phyloP scores from a whole-genome alignment of 2,888 invertebrate genomes.

The Xestia rhomboidea region DNA sequence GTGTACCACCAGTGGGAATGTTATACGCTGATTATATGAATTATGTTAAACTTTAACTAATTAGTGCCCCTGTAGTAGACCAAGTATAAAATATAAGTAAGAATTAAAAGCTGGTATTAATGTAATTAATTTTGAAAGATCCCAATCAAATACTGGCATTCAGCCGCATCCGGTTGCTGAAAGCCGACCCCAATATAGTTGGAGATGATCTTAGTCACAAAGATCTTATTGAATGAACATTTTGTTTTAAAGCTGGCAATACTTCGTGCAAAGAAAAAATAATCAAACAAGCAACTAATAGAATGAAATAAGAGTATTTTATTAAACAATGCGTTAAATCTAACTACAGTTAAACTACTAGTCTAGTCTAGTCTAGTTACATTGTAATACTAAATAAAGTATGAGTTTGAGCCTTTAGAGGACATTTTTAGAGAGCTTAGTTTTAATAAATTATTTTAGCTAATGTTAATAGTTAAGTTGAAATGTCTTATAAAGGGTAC shows the following conservation, averaged over 20 bases:
- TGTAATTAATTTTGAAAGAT: neutral
- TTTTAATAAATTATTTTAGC: neutral
- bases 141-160: neutral
- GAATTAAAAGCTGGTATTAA: neutral
- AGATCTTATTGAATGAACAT: neutral
- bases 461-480: neutral
- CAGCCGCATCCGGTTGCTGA: neutral
- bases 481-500: neutral
- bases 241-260: conserved; percentile 42
- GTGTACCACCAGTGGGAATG: too few relatives aligned
- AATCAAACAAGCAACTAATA: conserved; percentile 47
- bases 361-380: conserved; percentile 12
- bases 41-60: neutral
- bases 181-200: neutral
- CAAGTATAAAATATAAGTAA: too few relatives aligned
- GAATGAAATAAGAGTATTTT: conserved; percentile 52
- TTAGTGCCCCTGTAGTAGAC: neutral
- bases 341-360: conserved; percentile 34
- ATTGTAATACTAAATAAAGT: conserved; percentile 6
- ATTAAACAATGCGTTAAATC: conserved; percentile 51
- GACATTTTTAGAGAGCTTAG: conserved; percentile 15
- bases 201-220: neutral
- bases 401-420: neutral
- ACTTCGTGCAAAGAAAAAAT: conserved; percentile 42
- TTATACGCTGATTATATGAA: neutral